A percentile compares a stretch with the other conserved stretches of the same genome.
Evolutionary conservation across 1,140 invertebrate genomes (phyloP).

Genomic region (Rhizoglyphus robini): DNA sequence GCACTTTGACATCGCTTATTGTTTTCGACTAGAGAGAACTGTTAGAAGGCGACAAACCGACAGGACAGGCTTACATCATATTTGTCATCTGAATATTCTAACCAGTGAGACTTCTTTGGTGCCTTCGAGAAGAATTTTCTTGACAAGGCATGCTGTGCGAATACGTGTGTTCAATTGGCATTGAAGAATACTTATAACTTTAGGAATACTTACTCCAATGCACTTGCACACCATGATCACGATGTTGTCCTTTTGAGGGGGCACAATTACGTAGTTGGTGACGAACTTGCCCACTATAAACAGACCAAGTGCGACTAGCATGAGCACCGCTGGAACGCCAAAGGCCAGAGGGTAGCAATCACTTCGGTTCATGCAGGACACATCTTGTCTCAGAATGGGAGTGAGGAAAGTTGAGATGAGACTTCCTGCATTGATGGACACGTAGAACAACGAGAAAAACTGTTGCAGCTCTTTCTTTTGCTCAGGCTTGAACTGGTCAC

Average conservation of each 20-base stretch:
- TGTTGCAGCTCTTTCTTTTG: conserved; percentile 26
- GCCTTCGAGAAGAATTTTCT: conserved; percentile 7
- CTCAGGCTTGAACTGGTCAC: conserved; percentile 66
- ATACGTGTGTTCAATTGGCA: too few species aligned
- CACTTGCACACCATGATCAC: conserved; percentile 58
- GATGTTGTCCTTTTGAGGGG: conserved; percentile 62
- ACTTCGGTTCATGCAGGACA: conserved; percentile 32
- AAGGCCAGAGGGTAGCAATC: conserved; percentile 35
- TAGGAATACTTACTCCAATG: conserved; percentile 51
- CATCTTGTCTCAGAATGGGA: conserved; percentile 32
- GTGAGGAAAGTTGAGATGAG: conserved; percentile 36
- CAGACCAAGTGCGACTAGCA: conserved; percentile 43
- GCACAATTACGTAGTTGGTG: conserved; percentile 53
- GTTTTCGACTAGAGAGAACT: conserved; percentile 24
- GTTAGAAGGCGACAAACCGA: neutral
- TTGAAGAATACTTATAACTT: neutral
- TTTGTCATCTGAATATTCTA: conserved; percentile 56
- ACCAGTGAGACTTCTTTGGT: conserved; percentile 52
- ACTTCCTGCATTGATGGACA: conserved; percentile 34
- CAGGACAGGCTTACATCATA: conserved; percentile 39
- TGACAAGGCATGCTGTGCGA: conserved; percentile 22
- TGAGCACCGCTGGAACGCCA: conserved; percentile 35
- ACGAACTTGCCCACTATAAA: conserved; percentile 57
- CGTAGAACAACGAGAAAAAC: conserved; percentile 32
- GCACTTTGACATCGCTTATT: conserved; percentile 57